Evolutionary conservation across 2,113 vertebrate species (phyloP), one percentile per base, ranked within the genome.

Genomic region (Noturus placidus): DNA sequence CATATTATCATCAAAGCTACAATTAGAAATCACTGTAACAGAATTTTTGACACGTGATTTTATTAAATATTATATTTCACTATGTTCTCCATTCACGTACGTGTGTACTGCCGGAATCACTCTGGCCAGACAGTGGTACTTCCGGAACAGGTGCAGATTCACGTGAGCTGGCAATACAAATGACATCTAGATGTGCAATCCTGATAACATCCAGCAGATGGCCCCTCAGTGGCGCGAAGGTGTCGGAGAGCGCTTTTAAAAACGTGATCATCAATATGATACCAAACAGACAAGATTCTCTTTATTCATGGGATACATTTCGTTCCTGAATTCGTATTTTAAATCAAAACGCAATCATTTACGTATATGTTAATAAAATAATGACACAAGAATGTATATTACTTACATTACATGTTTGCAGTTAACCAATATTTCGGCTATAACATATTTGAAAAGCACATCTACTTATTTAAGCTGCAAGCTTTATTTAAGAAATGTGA

Each of bases 131-230:
- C 54, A 2, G 54, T 22, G 56, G 30, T 25, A 81, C 54, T 81
- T 81, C 79, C 79, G 79, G 79, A 38, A 59, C 79, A 81, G 79
- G 79, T 81, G 79, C 54, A 22, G 30, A 22, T 57, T 35, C 19
- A 80, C 27, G 27, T 33, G 76, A 54, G 27, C 27, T 3, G 14
- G 27, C 0, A 50, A 80, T 35, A 1, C 19, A 56, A 79, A 57
- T 35, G 5, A 81, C 11, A 57, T 30, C 1, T 35, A 72, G 52
- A 57, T 4, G 22, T 74, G 83, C 27, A 38, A 85, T 74, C 59
- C 77, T 4, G 4, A 6, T 46, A 5, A 20, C n/a, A 57, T 52
- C 54, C 89, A 76, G 63, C 57, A 88, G 89, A 63, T 80, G 87
- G 87, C 87, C 14, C 87, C 81, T 14, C 38, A 82, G 77, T 6